Evolutionary conservation across 2,113 vertebrate species (phyloP), one percentile per base, ranked within the genome.

Genomic region (Apteryx mantelli): DNA sequence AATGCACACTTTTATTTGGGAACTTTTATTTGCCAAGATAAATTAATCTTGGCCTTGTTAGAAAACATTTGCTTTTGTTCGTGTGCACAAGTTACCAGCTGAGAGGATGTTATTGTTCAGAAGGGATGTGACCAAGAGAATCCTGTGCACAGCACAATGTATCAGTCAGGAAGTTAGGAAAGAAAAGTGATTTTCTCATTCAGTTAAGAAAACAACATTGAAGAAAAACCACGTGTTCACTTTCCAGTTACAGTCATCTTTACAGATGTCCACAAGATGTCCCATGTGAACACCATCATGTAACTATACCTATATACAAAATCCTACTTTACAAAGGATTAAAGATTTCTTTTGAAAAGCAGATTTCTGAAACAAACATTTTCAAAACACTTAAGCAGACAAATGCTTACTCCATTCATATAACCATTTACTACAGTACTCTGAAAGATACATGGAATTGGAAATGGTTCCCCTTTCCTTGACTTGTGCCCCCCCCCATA

Each of bases 91-190:
- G n/a, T 61, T 93, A 83, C 79, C 94, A 96, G 95, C 94, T 95
- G 96, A 97, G 84, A 97, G 96, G 97, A 98, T 97, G 97, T 97
- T 98, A 95, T 97, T 95, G 93, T 97, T 97, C 17, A 34, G 89
- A 97, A 85, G 85, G 96, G 96, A 97, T 93, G 81, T 96, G 85
- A 96, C 65, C 74, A 56, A 76, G 82, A 90, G 79, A 75, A 91
- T 74, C 50, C 71, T 34, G 73, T 34, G 56, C 84, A 71, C 34
- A 0, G 87, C 88, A 95, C 96, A 94, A 71, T 88, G 82, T 69
- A 88, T 91, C 81, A 75, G 93, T 80, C 80, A 81, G 92, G 97
- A 98, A 97, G 94, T 44, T 6, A 89, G 82, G 94, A 89, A 97
- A 96, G 88, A 95, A 95, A 88, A 93, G 90, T 77, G 90, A 95